Conservation (phyloP, 2,797 vertebrate genomes). For the Chromobotia macracanthus region DNA sequence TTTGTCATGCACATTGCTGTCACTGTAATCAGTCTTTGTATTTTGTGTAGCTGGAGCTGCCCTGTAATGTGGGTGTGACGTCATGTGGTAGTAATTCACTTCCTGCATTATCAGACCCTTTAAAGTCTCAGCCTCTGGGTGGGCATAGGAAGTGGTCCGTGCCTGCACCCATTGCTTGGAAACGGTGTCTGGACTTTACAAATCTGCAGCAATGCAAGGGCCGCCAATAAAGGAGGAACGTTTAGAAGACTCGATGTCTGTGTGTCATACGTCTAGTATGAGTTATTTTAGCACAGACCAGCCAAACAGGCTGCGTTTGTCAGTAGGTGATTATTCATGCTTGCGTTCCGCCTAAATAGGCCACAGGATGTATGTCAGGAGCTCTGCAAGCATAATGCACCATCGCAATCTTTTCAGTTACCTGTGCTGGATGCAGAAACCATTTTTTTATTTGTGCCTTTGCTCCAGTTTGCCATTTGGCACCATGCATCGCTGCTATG, state of each 20-base stretch:
- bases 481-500: not conserved
- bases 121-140: conserved; percentile 2
- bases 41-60: not conserved
- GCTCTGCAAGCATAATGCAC: conserved; percentile 1
- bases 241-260: not conserved
- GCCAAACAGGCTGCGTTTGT: conserved; percentile 28
- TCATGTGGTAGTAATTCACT: conserved; percentile 27
- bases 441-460: not conserved
- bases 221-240: not conserved
- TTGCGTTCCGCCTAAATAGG: conserved; percentile 31
- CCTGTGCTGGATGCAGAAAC: not conserved
- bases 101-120: conserved; percentile 28
- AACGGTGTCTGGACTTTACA: conserved; percentile 11
- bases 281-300: conserved; percentile 19
- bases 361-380: conserved; percentile 13
- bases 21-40: not conserved
- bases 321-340: conserved; percentile 22
- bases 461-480: not conserved
- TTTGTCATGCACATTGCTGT: not conserved
- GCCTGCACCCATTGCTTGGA: not conserved
- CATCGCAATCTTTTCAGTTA: conserved; percentile 3
- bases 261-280: conserved; percentile 15
- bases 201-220: conserved; percentile 21
- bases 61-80: not conserved
- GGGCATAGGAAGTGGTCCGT: not conserved